Percentiles rank a stretch among this genome's conserved stretches.
These are phyloP conservation scores for Ptilodon capucinus DNA, from an alignment of 2,888 invertebrate species.

Conservation along the genomic window DNA sequence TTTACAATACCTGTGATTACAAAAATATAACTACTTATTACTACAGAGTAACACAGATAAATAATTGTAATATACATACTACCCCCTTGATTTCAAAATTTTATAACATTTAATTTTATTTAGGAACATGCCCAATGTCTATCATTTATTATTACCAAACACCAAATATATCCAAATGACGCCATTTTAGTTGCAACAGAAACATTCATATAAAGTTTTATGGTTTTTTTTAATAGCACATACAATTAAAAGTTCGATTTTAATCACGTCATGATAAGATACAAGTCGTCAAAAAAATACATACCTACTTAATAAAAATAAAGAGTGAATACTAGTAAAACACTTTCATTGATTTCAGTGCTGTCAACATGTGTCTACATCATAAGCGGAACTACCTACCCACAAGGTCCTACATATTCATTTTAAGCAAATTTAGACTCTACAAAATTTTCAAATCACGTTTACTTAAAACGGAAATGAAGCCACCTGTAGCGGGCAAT, in stretches of 20 bases:
- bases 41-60: constrained; percentile 66
- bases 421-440: not conserved
- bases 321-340: constrained; percentile 7
- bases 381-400: constrained; percentile 4
- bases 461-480: constrained; percentile 25
- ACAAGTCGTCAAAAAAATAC: constrained; percentile 3
- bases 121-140: constrained; percentile 64
- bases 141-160: constrained; percentile 36
- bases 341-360: constrained; percentile 6
- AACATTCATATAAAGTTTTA: not conserved
- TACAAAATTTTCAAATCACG: not conserved
- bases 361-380: constrained; percentile 4
- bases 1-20: constrained; percentile 61
- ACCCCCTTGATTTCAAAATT: constrained; percentile 47
- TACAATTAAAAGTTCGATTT: constrained; percentile 12
- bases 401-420: constrained; percentile 4
- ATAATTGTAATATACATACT: constrained; percentile 58
- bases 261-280: constrained; percentile 7
- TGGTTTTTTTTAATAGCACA: not conserved
- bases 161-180: constrained; percentile 17
- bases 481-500: constrained; percentile 48
- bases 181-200: not conserved
- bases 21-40: constrained; percentile 76
- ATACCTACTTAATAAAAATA: constrained; percentile 17
- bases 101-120: constrained; percentile 39